A percentile compares a stretch with the other conserved stretches of the same genome.
Conservation (phyloP, 2,797 vertebrate species). For the Onychomys arenicola region DNA sequence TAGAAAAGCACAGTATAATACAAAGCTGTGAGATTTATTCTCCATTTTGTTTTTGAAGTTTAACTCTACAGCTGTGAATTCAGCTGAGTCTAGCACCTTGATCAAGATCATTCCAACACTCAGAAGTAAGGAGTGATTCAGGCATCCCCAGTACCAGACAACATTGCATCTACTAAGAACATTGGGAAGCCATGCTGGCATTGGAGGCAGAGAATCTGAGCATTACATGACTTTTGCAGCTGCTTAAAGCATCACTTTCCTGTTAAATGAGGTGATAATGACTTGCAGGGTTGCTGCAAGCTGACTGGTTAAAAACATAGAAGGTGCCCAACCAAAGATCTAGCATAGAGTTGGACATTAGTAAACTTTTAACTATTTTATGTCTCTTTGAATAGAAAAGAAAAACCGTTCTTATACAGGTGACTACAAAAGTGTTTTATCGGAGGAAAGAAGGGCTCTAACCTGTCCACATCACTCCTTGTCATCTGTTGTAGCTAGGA, state of each 20-base stretch:
- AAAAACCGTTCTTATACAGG: background rate
- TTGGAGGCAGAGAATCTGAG: background rate
- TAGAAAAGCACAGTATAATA: background rate
- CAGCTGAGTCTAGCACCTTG: background rate
- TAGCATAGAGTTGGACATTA: background rate
- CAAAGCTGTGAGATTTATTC: background rate
- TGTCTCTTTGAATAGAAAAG: conserved; percentile 26
- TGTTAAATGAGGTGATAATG: background rate
- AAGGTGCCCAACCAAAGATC: background rate
- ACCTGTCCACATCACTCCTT: background rate
- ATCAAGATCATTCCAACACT: background rate
- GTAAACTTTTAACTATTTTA: background rate
- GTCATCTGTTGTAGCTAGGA: background rate
- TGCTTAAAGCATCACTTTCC: background rate
- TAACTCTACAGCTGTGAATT: background rate
- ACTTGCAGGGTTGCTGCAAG: background rate
- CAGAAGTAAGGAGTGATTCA: background rate
- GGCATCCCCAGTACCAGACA: background rate
- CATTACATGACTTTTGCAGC: background rate
- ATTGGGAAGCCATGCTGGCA: background rate
- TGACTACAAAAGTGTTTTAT: background rate
- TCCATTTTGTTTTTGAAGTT: background rate
- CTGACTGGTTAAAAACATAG: background rate
- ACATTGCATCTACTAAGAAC: background rate
- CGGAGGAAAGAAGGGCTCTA: background rate